Evolutionary conservation across 2,797 vertebrate genomes (phyloP).

Genomic region (Danio tinwini): DNA sequence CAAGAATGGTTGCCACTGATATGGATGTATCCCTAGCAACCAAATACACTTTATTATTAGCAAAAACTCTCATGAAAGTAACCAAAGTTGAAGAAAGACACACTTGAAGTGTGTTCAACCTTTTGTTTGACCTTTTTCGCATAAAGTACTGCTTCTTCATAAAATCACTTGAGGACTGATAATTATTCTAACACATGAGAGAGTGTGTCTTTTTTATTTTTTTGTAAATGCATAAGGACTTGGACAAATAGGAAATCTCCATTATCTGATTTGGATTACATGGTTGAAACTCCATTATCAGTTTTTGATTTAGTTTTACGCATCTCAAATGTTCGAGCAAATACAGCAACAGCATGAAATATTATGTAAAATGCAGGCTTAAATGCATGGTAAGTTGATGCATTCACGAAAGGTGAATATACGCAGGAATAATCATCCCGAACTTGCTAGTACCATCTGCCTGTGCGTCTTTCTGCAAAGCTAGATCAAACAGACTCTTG

Average conservation of each 20-base stretch:
- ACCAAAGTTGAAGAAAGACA: neutral
- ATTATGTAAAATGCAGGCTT: neutral
- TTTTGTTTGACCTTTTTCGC: neutral
- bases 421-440: neutral
- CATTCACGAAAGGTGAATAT: neutral
- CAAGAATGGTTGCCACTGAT: neutral
- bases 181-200: neutral
- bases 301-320: neutral
- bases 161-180: neutral
- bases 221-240: neutral
- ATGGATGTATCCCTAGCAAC: neutral
- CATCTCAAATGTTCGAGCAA: neutral
- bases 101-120: neutral
- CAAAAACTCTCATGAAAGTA: neutral
- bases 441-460: slow-evolving; percentile 2
- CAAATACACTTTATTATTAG: neutral
- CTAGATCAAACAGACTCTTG: neutral
- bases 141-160: neutral
- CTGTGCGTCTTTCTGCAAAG: neutral
- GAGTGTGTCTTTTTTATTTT: slow-evolving; percentile 1
- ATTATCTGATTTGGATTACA: no score
- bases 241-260: neutral
- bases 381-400: neutral
- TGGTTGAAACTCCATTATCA: neutral
- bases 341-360: neutral